Evolutionary conservation across 2,888 invertebrate genomes (phyloP), one percentile per base, ranked within the genome.

Genomic region (Drosophila ustulata): DNA sequence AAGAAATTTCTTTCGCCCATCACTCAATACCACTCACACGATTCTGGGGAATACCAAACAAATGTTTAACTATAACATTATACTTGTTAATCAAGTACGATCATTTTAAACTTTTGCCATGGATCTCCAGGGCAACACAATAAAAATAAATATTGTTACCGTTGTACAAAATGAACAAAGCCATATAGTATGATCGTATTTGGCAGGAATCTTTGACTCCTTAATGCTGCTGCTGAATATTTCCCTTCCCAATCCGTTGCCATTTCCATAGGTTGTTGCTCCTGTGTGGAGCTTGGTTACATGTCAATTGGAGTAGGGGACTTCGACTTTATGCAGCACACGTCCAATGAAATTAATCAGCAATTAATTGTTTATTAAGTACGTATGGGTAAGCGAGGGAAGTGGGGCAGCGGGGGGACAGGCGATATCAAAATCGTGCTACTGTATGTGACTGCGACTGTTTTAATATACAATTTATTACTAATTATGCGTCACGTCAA

Each of bases 401-500:
- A 55, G 30, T 50, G 26, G 50, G 28, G 18, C 18, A 4, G 5
- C 4, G 32, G 8, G 8, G 26, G n/a, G 26, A 41, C 8, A 8
- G 11, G 23, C 18, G 11, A 9, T 37, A 57, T 28, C 57, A 28
- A 66, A 69, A 66, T 56, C 45, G 49, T 28, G 76, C 81, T 82
- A 81, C 81, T 80, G 81, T 81, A 55, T 68, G 49, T 47, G 56
- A 59, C 39, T 39, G 50, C 41, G 11, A 51, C 47, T 43, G 71
- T 62, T 66, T 69, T 47, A 61, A 67, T 66, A 66, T 26, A 75
- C 73, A 78, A 76, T 82, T 74, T 67, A 78, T 82, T 74, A 67
- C 77, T 84, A 82, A 83, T 84, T 82, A 84, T 83, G 78, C 82
- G 75, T 64, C 80, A 77, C 66, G 79, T 82, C 82, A 82, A 82